Evolutionary conservation across 2,888 invertebrate genomes (phyloP), one percentile per base, ranked within the genome.

Genomic region (Pristionchus exspectatus): DNA sequence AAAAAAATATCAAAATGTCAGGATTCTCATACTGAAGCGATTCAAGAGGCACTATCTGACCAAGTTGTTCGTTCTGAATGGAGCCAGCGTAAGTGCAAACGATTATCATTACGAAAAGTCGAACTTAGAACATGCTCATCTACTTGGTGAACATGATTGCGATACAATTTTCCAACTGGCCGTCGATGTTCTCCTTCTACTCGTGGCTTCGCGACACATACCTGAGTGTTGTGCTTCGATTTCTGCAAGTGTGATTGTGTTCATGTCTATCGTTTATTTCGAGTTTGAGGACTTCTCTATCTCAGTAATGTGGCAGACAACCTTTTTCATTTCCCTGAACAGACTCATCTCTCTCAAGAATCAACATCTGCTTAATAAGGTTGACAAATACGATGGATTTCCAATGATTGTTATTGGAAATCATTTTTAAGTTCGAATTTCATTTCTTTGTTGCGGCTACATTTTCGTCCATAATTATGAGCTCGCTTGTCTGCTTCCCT

Each of bases 251-350:
- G 4, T 27, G 7, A 12, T 7, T n/a, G 21, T 1, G 2, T 30
- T 72, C 7, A 38, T 3, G 7, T 9, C 9, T 24, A 1, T 24
- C 2, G 21, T 7, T 1, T 3, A 44, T 21, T 14, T 0, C 16
- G 2, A 44, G 9, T 16, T 77, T 44, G 24, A 77, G 27, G 21
- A 21, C 14, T 38, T 77, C 24, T 38, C 74, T 3, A 30, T 30
- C 12, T 72, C n/a, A n/a, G 72, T 72, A 72, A 77, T 77, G 74
- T 77, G 74, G 74, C 74, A 44, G 2, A 77, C 74, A 3, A 44
- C 74, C 7, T 77, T 77, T 24, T 77, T 77, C 38, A 77, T 77
- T 24, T 38, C 74, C 5, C 44, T 77, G 21, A 77, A 44, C 24
- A 14, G 74, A 21, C 12, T 77, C 3, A 10, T 77, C 7, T 77